Conservation (phyloP, 92 coral and sea anemone species). For the Palythoa heliodiscus region DNA sequence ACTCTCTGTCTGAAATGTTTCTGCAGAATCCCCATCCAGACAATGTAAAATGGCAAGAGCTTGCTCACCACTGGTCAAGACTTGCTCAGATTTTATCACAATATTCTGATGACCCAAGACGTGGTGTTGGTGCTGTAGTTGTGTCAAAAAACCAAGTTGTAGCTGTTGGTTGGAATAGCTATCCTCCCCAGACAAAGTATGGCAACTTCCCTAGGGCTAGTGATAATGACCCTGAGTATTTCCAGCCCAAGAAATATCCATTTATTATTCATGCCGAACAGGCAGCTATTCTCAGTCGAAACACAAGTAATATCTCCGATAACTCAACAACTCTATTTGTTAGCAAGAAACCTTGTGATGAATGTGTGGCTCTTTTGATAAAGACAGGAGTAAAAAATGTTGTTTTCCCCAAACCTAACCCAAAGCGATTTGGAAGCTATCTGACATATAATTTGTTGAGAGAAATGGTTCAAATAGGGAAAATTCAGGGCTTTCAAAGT, state of each 20-base stretch:
- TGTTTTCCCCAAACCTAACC: slow-evolving; percentile 61
- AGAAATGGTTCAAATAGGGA: slow-evolving; percentile 43
- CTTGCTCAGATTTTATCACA: slow-evolving; percentile 78
- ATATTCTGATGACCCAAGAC: slow-evolving; percentile 78
- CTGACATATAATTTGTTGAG: slow-evolving; percentile 48
- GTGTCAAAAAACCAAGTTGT: slow-evolving; percentile 66
- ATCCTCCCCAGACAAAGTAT: slow-evolving; percentile 67
- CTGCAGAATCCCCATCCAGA: slow-evolving; percentile 35
- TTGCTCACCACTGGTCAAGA: slow-evolving; percentile 72
- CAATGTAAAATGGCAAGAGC: slow-evolving; percentile 65
- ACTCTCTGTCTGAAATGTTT: background rate
- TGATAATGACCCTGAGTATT: slow-evolving; percentile 49
- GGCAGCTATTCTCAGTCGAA: slow-evolving; percentile 67
- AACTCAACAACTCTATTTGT: slow-evolving; percentile 79
- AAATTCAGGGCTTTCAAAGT: slow-evolving; percentile 58
- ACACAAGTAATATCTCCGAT: slow-evolving; percentile 60
- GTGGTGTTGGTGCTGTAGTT: slow-evolving; percentile 89
- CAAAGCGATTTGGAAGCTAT: slow-evolving; percentile 34
- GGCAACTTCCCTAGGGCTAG: slow-evolving; percentile 87
- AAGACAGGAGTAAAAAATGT: slow-evolving; percentile 75
- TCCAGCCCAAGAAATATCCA: slow-evolving; percentile 74
- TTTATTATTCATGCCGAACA: slow-evolving; percentile 86
- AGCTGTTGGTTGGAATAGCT: slow-evolving; percentile 87
- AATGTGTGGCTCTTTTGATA: slow-evolving; percentile 75
- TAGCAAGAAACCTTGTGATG: slow-evolving; percentile 85